Evolutionary conservation across 1,140 invertebrate species (phyloP).

Genomic region (Listronotus oregonensis): DNA sequence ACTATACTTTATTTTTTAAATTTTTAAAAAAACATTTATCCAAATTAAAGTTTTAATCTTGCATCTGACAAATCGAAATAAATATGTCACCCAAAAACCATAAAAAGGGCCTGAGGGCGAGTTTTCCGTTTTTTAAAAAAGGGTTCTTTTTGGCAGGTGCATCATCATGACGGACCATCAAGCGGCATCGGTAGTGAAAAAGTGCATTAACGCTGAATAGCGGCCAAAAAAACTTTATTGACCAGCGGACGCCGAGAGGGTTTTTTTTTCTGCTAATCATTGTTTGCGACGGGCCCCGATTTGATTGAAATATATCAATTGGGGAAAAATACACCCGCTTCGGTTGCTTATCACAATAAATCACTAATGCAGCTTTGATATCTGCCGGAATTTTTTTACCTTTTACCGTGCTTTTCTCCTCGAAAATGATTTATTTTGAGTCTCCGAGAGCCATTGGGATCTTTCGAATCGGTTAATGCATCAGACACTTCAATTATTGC

Average conservation of each 20-base stretch:
- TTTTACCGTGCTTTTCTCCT: conserved; percentile 39
- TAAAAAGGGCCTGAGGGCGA: conserved; percentile 18
- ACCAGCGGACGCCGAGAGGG: conserved; percentile 46
- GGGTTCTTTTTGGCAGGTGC: conserved; percentile 40
- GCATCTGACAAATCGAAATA: conserved; percentile 27
- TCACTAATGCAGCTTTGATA: conserved; percentile 48
- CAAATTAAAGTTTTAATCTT: conserved; percentile 5
- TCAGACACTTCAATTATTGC: conserved; percentile 22
- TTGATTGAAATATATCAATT: conserved; percentile 53
- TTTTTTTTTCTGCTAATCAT: conserved; percentile 49
- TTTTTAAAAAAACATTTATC: too few species aligned
- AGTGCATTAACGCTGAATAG: conserved; percentile 48
- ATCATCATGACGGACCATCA: conserved; percentile 25
- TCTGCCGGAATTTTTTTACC: conserved; percentile 46
- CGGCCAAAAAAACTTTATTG: conserved; percentile 49
- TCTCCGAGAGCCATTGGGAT: conserved; percentile 22
- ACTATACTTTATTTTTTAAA: too few species aligned
- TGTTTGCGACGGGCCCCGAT: conserved; percentile 47
- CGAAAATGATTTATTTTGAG: conserved; percentile 48
- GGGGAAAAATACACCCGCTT: conserved; percentile 46
- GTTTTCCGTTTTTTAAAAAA: conserved; percentile 24
- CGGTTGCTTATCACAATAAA: conserved; percentile 51
- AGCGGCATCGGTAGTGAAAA: conserved; percentile 14
- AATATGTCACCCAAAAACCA: conserved; percentile 30
- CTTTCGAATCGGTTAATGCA: conserved; percentile 14